Evolutionary conservation across 2,888 invertebrate genomes (phyloP).

Genomic region (Rhagonycha fulva): DNA sequence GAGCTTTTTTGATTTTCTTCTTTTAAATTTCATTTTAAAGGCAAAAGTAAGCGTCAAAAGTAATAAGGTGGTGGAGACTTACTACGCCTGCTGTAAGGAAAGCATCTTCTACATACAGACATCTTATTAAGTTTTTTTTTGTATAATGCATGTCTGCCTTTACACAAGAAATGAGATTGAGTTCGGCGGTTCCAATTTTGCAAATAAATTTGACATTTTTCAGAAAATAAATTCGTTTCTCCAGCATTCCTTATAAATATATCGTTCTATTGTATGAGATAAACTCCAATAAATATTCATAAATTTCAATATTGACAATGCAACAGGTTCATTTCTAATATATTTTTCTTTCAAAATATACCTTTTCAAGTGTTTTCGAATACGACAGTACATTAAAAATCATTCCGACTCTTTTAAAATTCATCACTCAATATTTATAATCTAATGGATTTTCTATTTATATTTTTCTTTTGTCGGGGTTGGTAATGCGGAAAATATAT

Average conservation of each 20-base stretch:
- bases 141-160: constrained; percentile 5
- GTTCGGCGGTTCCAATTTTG: constrained; percentile 24
- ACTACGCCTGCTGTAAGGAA: background rate
- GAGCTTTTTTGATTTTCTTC: background rate
- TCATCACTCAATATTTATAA: background rate
- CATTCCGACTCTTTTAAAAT: background rate
- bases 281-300: constrained; percentile 35
- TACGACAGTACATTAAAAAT: background rate
- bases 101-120: constrained; percentile 11
- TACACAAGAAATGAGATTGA: constrained; percentile 17
- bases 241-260: constrained; percentile 27
- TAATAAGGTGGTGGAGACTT: background rate
- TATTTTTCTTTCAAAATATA: constrained; percentile 24
- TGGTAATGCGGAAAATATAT: background rate
- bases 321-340: constrained; percentile 33
- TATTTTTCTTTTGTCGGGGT: background rate
- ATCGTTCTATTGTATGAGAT: constrained; percentile 29
- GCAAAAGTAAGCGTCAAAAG: background rate
- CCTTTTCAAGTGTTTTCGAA: constrained; percentile 28
- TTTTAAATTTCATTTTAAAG: background rate
- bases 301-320: constrained; percentile 33
- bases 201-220: constrained; percentile 31
- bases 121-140: constrained; percentile 25
- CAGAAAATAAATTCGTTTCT: constrained; percentile 29
- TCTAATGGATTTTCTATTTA: background rate